These are phyloP conservation scores for Chloroclystis v-ata DNA, from an alignment of 2,888 invertebrate genomes.

Conservation along the genomic window DNA sequence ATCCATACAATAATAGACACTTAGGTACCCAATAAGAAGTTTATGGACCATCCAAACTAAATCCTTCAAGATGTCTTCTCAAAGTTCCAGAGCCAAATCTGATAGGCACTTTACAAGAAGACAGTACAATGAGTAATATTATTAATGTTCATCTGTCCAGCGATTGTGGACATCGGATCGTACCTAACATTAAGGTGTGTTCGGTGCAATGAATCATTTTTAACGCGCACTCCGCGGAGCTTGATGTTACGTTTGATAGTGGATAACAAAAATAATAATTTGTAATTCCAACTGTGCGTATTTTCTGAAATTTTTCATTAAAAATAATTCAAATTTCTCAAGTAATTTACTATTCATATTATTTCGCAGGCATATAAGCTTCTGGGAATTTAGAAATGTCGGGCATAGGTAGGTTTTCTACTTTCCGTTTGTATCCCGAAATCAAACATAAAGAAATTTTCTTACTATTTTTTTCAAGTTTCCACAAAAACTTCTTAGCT, in stretches of 20 bases:
- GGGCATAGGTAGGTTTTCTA: no score
- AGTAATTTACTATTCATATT: no score
- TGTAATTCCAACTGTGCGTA: slow-evolving; percentile 21
- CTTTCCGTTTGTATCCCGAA: no score
- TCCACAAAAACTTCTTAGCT: no score
- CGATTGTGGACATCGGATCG: slow-evolving; percentile 49
- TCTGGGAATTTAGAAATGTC: no score
- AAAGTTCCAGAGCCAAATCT: slow-evolving; percentile 46
- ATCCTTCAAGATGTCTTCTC: no score
- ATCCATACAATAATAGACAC: no score
- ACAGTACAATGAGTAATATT: slow-evolving; percentile 63
- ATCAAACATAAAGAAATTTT: no score
- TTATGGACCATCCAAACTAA: no score
- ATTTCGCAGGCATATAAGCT: no score
- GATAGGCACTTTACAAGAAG: slow-evolving; percentile 17
- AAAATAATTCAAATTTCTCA: not conserved
- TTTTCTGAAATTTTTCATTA: not conserved
- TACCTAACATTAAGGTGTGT: slow-evolving; percentile 70
- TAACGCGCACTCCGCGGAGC: slow-evolving; percentile 45
- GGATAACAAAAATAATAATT: slow-evolving; percentile 45
- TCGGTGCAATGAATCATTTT: slow-evolving; percentile 59
- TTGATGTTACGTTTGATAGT: slow-evolving; percentile 58
- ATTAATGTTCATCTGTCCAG: slow-evolving; percentile 70
- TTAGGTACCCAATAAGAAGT: no score
- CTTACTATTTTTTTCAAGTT: no score